Evolutionary conservation across 2,888 invertebrate genomes (phyloP).

Genomic region (Perizoma affinitatum): DNA sequence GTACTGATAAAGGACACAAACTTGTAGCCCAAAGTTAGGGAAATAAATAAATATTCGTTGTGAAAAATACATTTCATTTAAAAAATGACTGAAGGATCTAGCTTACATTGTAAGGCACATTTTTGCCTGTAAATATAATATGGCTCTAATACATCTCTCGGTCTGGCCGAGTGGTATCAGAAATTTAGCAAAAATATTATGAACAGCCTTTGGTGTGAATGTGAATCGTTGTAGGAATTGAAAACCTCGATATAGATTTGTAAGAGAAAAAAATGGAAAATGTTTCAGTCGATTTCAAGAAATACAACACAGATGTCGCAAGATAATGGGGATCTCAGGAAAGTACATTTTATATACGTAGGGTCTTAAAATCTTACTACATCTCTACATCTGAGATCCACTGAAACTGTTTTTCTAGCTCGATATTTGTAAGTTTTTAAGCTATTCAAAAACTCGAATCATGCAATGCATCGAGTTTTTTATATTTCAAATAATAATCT

Average conservation of each 20-base stretch:
- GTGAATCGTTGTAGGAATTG: too few species aligned
- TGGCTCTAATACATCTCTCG: conserved; percentile 41
- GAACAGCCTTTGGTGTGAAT: conserved; percentile 18
- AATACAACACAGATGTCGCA: not conserved
- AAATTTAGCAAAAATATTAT: conserved; percentile 8
- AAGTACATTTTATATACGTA: not conserved
- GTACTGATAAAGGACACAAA: too few species aligned
- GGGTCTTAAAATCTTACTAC: too few species aligned
- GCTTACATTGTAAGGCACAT: conserved; percentile 65
- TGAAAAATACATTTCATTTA: conserved; percentile 67
- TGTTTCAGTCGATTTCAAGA: not conserved
- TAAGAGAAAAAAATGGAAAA: not conserved
- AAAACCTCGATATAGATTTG: too few species aligned
- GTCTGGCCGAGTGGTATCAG: not conserved
- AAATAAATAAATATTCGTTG: conserved; percentile 41
- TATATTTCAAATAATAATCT: too few species aligned
- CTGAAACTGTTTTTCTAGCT: too few species aligned
- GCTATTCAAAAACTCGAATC: too few species aligned
- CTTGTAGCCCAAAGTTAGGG: not conserved
- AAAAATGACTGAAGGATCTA: conserved; percentile 73
- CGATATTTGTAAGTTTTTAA: too few species aligned
- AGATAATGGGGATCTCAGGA: not conserved
- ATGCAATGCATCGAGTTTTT: too few species aligned
- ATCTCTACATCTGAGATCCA: too few species aligned
- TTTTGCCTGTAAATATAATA: conserved; percentile 47